A percentile compares a stretch with the other conserved stretches of the same genome.
Conservation (phyloP, 2,113 vertebrate genomes). For the Paraplagusia blochii region DNA sequence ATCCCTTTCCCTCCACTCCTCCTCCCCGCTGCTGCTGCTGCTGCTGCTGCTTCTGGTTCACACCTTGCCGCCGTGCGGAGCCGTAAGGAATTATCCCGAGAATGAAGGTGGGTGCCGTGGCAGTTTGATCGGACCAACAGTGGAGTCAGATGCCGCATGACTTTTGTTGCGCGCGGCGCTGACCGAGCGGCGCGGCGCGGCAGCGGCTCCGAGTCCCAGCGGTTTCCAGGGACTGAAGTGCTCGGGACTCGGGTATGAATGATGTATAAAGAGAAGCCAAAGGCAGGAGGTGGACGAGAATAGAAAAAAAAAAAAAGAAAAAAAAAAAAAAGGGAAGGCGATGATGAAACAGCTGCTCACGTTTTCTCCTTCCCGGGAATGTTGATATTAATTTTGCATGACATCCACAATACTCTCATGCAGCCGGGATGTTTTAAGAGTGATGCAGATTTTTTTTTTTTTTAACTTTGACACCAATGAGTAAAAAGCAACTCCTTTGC, state of each 20-base stretch:
- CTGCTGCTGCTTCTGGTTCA: conserved; percentile 66
- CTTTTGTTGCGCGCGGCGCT: conserved; percentile 1
- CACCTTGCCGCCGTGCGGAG: conserved; percentile 52
- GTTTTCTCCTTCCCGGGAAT: conserved; percentile 61
- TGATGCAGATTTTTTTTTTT: conserved; percentile 30
- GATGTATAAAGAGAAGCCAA: conserved; percentile 52
- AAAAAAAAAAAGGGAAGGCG: no score
- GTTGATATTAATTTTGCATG: conserved; percentile 68
- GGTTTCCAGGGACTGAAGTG: conserved; percentile 52
- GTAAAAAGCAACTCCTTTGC: neutral
- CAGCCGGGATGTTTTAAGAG: conserved; percentile 19
- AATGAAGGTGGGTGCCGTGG: conserved; percentile 76
- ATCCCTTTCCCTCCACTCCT: conserved; percentile 54
- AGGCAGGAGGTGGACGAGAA: neutral
- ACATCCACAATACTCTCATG: neutral
- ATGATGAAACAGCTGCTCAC: conserved; percentile 47
- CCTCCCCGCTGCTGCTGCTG: conserved; percentile 48
- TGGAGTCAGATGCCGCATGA: conserved; percentile 16
- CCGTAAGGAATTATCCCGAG: conserved; percentile 78
- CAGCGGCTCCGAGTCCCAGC: conserved; percentile 27
- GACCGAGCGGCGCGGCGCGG: conserved; percentile 11
- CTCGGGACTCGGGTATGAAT: conserved; percentile 62
- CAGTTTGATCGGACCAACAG: conserved; percentile 6
- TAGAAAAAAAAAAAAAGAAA: no score
- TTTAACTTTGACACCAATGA: conserved; percentile 36